phyloP scores from a whole-genome alignment of 2,113 vertebrate genomes.

The Petrocephalus zakoni region DNA sequence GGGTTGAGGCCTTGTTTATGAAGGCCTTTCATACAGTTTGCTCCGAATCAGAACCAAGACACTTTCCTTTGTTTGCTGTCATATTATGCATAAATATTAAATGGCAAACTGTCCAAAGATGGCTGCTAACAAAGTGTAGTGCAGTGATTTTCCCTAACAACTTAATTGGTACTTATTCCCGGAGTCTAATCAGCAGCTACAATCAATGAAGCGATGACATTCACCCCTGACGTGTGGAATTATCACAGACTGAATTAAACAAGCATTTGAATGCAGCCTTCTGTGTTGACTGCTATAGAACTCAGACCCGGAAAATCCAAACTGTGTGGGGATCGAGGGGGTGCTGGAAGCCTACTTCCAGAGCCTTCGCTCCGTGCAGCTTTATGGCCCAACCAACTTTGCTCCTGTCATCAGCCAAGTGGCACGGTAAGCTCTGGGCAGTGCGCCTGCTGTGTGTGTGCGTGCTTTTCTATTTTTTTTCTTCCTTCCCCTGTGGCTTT shows the following conservation, averaged over 20 bases:
- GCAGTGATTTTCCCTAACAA: neutral
- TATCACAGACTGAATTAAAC: neutral
- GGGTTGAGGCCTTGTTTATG: neutral
- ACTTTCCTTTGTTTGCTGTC: neutral
- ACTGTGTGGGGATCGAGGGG: slow-evolving; percentile 74
- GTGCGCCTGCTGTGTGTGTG: neutral
- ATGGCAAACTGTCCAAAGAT: neutral
- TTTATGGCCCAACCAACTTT: slow-evolving; percentile 90
- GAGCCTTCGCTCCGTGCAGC: slow-evolving; percentile 82
- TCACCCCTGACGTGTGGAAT: neutral
- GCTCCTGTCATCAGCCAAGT: slow-evolving; percentile 89
- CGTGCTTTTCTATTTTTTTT: neutral
- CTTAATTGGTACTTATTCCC: neutral
- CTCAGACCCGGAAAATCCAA: slow-evolving; percentile 73
- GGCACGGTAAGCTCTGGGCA: slow-evolving; percentile 69
- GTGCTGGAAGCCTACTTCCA: slow-evolving; percentile 88
- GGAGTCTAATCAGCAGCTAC: neutral
- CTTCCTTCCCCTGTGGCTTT: neutral
- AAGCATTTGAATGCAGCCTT: neutral
- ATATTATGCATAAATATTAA: neutral
- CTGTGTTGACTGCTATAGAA: slow-evolving; percentile 45
- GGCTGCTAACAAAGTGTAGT: neutral
- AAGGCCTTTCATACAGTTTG: neutral
- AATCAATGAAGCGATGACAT: neutral
- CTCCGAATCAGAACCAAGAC: neutral